A percentile compares a stretch with the other conserved stretches of the same genome.
phyloP scores from a whole-genome alignment of 2,797 vertebrate genomes.

The Labroides dimidiatus region DNA sequence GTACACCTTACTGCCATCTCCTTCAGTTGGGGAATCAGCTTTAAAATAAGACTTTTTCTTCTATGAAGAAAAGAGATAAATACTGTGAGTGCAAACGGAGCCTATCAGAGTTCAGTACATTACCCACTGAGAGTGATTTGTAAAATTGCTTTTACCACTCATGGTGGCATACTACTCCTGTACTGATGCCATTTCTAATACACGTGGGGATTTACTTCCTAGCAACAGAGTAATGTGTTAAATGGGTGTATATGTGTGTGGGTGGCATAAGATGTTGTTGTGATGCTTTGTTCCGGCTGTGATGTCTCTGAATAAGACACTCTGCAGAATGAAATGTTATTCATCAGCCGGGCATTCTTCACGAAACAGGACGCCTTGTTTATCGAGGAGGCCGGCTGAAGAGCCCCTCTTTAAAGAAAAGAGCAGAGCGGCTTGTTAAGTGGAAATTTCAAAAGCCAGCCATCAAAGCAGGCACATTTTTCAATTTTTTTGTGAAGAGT shows the following conservation, averaged over 20 bases:
- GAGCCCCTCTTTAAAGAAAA: slow-evolving; percentile 2
- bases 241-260: slow-evolving; percentile 24
- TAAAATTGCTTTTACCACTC: slow-evolving; percentile 56
- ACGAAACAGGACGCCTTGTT: slow-evolving; percentile 19
- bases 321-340: neutral
- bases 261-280: slow-evolving; percentile 21
- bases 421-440: slow-evolving; percentile 2
- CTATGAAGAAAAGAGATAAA: slow-evolving; percentile 17
- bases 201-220: slow-evolving; percentile 46
- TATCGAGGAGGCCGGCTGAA: slow-evolving; percentile 1
- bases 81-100: slow-evolving; percentile 29
- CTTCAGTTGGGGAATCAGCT: neutral
- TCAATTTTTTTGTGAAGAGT: neutral
- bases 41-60: slow-evolving; percentile 2
- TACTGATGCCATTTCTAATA: slow-evolving; percentile 40
- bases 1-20: too few relatives aligned
- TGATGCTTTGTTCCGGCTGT: slow-evolving; percentile 10
- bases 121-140: slow-evolving; percentile 37
- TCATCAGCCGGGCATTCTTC: neutral
- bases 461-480: neutral
- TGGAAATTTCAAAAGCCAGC: neutral
- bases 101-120: slow-evolving; percentile 32
- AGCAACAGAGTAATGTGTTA: slow-evolving; percentile 37
- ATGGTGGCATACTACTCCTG: slow-evolving; percentile 30
- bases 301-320: neutral